Evolutionary conservation across 2,888 invertebrate genomes (phyloP), one percentile per base, ranked within the genome.

Genomic region (Bedellia somnulentella): DNA sequence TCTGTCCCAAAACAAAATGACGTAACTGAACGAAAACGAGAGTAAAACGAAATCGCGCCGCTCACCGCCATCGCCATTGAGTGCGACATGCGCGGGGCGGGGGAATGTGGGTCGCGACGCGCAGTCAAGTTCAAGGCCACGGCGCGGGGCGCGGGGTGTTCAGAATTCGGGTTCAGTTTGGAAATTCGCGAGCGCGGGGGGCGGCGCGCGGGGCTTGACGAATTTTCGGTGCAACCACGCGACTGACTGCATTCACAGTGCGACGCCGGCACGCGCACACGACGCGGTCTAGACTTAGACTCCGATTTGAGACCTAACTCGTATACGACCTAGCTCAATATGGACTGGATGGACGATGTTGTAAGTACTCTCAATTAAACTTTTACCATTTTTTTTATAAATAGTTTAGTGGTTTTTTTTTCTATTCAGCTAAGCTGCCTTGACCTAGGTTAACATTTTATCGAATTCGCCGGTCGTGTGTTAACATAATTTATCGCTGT

Each of bases 301-400:
- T 54, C 49, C 44, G 43, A 53, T 54, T 22, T 22, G 12, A 13
- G 54, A 60, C 54, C 57, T 53, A 58, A 51, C 50, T 12, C 16
- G 8, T 15, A 15, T 10, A 32, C 24, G 45, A 47, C 43, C 50
- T 45, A 48, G 48, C 53, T 47, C 58, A 53, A 54, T 51, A 75
- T 73, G 73, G 73, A 75, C 58, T 73, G 73, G 73, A 71, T 75
- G 67, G 71, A 70, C 42, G 67, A 75, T 45, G 66, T 75, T 66
- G 73, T 75, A 46, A 56, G 73, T 73, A 63, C 45, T 17, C 21
- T 18, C 21, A 18, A 17, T 15, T 36, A 52, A 47, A 39, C 37
- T 39, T 39, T 39, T 38, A 29, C 17, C 39, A 33, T 31, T 34
- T 32, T 30, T 32, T 15, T 3, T 21, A 2, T 25, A 3, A 10